phyloP scores from a whole-genome alignment of 2,888 invertebrate species.

The Dryococelus australis region DNA sequence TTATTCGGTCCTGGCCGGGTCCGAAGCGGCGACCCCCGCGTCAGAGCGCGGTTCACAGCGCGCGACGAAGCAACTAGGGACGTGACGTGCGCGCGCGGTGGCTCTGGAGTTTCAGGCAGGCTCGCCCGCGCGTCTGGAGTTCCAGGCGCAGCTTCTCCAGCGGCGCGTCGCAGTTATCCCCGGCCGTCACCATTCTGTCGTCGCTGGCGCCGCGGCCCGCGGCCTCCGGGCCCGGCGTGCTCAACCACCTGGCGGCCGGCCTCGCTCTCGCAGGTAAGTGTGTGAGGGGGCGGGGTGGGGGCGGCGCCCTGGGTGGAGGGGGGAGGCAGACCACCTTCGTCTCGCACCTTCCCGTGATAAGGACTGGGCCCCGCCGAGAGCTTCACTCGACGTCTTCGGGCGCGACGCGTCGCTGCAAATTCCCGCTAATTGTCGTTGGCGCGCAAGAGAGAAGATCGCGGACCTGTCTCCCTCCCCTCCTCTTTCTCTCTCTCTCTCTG shows the following conservation, averaged over 20 bases:
- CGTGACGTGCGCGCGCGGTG: not conserved
- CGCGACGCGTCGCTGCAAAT: slow-evolving; percentile 35
- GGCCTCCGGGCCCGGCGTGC: slow-evolving; percentile 48
- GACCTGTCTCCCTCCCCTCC: no score
- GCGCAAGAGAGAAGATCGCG: slow-evolving; percentile 25
- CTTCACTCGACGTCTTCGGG: slow-evolving; percentile 24
- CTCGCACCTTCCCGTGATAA: not conserved
- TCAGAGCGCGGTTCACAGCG: not conserved
- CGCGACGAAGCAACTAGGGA: not conserved
- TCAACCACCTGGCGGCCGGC: slow-evolving; percentile 54
- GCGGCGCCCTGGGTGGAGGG: slow-evolving; percentile 23
- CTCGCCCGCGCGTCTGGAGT: no score
- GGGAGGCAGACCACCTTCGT: not conserved
- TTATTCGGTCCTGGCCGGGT: not conserved
- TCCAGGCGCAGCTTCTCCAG: no score
- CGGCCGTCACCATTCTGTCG: slow-evolving; percentile 48
- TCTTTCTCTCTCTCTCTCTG: slow-evolving; percentile 29
- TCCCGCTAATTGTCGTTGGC: slow-evolving; percentile 41
- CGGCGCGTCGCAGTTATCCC: not conserved
- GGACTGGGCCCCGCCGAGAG: not conserved
- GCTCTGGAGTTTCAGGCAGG: not conserved
- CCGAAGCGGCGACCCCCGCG: not conserved
- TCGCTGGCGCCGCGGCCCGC: slow-evolving; percentile 47
- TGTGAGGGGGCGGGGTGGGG: slow-evolving; percentile 30
- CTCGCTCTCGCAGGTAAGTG: slow-evolving; percentile 49